Percentiles rank a stretch among this genome's conserved stretches.
Conservation (phyloP, 1,140 invertebrate genomes). For the Temnothorax longispinosus region DNA sequence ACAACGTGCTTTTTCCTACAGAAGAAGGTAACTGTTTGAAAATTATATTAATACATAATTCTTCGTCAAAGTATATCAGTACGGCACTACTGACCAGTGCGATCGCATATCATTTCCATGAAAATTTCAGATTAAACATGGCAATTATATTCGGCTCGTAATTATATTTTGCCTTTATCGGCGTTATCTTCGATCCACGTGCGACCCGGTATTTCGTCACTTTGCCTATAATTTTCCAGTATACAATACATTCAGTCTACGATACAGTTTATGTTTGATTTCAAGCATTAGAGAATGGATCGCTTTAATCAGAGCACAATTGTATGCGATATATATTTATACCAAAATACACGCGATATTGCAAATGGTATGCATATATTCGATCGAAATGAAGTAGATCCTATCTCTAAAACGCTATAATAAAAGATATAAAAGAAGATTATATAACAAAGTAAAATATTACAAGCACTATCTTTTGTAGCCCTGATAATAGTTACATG, state of each 20-base stretch:
- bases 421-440: background rate
- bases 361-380: background rate
- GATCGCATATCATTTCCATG: slow-evolving; percentile 28
- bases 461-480: background rate
- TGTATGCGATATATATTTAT: background rate
- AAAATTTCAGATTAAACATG: slow-evolving; percentile 46
- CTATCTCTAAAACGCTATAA: background rate
- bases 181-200: slow-evolving; percentile 38
- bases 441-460: background rate
- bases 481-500: background rate
- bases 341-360: slow-evolving; percentile 1
- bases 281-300: slow-evolving; percentile 28
- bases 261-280: slow-evolving; percentile 7
- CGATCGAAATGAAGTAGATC: background rate
- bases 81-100: background rate
- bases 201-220: background rate
- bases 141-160: slow-evolving; percentile 28
- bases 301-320: background rate
- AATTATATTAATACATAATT: slow-evolving; percentile 20
- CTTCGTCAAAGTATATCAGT: slow-evolving; percentile 1
- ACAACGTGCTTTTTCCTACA: background rate
- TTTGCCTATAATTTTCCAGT: slow-evolving; percentile 28
- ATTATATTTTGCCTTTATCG: slow-evolving; percentile 36
- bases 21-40: background rate
- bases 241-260: slow-evolving; percentile 13